Percentiles rank a stretch among this genome's conserved stretches.
phyloP scores from a whole-genome alignment of 1,140 invertebrate species.

The Brevipalpus yothersi region DNA sequence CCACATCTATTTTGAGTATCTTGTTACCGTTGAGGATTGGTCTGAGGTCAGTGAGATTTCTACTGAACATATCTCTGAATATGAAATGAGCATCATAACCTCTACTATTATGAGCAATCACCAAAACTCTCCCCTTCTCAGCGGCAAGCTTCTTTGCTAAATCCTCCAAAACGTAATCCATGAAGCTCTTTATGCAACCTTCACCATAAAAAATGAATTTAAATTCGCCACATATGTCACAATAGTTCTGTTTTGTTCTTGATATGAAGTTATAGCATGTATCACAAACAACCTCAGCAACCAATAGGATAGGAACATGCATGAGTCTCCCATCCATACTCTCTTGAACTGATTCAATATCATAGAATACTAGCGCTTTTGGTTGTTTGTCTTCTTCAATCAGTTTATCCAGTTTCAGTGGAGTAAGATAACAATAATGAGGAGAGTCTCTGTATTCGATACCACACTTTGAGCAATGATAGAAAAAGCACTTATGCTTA shows the following conservation, averaged over 20 bases:
- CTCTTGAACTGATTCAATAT: background rate
- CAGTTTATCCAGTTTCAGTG: background rate
- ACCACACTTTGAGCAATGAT: background rate
- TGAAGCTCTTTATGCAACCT: background rate
- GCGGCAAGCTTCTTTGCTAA: background rate
- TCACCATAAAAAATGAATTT: background rate
- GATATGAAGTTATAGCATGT: background rate
- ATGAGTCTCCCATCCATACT: too few species aligned
- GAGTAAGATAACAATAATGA: background rate
- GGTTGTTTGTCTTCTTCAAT: background rate
- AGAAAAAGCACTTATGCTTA: background rate
- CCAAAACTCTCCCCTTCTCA: background rate
- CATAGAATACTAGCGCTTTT: background rate
- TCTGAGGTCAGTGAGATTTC: background rate
- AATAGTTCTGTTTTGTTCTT: background rate
- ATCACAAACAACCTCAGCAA: background rate
- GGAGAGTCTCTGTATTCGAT: too few species aligned
- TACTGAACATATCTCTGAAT: background rate
- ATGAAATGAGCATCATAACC: slow-evolving; percentile 2
- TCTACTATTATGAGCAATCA: background rate
- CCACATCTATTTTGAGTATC: background rate
- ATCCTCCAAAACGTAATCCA: background rate
- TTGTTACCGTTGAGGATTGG: background rate
- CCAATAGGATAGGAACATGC: background rate
- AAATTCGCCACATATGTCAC: background rate